Percentiles rank a stretch among this genome's conserved stretches.
Conservation (phyloP, 2,113 vertebrate species). For the Myiozetetes cayanensis region DNA sequence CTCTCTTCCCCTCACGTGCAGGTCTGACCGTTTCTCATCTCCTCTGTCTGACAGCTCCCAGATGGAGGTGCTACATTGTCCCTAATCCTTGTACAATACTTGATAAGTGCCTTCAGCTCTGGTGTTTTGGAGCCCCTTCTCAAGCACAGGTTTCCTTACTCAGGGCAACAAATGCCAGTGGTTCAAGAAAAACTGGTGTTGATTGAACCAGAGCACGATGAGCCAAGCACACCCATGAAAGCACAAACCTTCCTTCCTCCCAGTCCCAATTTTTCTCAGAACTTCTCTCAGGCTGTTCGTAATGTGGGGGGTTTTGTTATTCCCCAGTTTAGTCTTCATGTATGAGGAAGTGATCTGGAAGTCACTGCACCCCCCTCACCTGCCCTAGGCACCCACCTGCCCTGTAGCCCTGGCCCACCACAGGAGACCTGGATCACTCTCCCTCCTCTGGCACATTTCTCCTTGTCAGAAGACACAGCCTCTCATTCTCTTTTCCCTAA, state of each 20-base stretch:
- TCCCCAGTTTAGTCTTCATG: neutral
- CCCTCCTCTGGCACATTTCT: accelerated
- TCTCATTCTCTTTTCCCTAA: neutral
- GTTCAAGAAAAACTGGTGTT: neutral
- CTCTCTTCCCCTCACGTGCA: neutral
- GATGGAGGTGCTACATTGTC: neutral
- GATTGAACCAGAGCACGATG: neutral
- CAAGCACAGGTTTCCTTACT: neutral
- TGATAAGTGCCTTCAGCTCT: accelerated
- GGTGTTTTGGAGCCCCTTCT: neutral
- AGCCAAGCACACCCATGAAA: accelerated
- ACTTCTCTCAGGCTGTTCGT: accelerated
- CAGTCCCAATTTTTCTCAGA: neutral
- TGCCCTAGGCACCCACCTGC: neutral
- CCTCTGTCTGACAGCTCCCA: accelerated
- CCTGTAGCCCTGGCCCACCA: accelerated
- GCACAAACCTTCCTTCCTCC: neutral
- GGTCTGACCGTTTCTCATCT: neutral
- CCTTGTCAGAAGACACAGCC: neutral
- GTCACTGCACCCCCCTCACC: neutral
- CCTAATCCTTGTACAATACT: accelerated
- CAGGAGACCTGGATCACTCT: neutral
- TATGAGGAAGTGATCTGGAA: neutral
- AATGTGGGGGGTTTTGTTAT: neutral
- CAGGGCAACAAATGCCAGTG: accelerated